Conservation (phyloP, 2,888 invertebrate species). For the Himalopsyche kuldschensis region DNA sequence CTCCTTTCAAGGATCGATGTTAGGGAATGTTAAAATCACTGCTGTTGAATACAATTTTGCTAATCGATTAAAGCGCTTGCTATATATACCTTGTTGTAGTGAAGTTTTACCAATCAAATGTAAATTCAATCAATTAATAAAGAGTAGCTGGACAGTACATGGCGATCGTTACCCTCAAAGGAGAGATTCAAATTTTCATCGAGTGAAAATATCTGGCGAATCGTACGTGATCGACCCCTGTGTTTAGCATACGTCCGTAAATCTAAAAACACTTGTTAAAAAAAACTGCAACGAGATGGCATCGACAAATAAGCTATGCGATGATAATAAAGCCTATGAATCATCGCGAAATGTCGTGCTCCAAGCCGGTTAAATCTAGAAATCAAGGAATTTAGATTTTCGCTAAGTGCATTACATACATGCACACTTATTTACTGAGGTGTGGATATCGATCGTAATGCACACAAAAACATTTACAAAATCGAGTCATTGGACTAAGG, state of each 20-base stretch:
- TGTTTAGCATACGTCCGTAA: neutral
- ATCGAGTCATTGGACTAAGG: neutral
- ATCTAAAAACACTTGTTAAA: neutral
- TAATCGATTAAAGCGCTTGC: no score
- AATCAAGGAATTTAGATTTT: neutral
- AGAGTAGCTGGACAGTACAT: no score
- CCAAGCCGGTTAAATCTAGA: neutral
- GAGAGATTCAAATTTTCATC: no score
- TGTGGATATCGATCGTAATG: neutral
- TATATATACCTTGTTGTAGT: no score
- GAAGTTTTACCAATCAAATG: no score
- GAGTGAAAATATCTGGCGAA: no score
- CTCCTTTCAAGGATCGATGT: no score
- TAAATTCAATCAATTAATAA: no score
- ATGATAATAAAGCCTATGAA: neutral
- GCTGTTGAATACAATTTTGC: no score
- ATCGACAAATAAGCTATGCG: neutral
- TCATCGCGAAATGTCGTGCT: neutral
- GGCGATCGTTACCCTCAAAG: no score
- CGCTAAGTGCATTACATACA: neutral
- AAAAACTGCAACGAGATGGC: neutral
- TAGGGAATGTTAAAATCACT: no score
- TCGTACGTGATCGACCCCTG: no score
- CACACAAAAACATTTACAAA: neutral
- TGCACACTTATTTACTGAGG: neutral